Percentiles rank a stretch among this genome's conserved stretches.
Conservation (phyloP, 2,888 invertebrate genomes). For the Masnerella sp. region DNA sequence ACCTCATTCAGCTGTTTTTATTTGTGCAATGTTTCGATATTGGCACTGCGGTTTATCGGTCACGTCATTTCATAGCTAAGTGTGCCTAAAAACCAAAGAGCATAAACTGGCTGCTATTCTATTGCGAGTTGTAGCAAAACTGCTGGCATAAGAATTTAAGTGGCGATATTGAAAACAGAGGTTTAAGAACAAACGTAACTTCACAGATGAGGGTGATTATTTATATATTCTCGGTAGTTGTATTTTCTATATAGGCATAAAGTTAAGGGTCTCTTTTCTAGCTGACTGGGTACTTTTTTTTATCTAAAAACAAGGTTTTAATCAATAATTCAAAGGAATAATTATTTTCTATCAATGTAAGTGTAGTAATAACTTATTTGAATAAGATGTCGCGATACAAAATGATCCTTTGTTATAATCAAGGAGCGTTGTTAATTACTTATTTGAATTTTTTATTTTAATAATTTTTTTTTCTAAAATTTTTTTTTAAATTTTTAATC, state of each 20-base stretch:
- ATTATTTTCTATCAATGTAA: too few species aligned
- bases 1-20: slow-evolving; percentile 51
- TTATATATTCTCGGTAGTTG: slow-evolving; percentile 27
- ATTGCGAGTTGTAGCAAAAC: slow-evolving; percentile 38
- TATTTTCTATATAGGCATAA: background rate
- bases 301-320: too few species aligned
- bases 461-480: too few species aligned
- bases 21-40: slow-evolving; percentile 57
- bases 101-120: slow-evolving; percentile 50
- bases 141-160: slow-evolving; percentile 55
- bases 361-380: too few species aligned
- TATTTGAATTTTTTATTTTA: too few species aligned
- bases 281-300: too few species aligned
- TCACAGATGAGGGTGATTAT: slow-evolving; percentile 15
- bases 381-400: too few species aligned
- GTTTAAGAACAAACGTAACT: slow-evolving; percentile 48
- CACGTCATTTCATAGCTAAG: slow-evolving; percentile 54
- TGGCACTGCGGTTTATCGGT: slow-evolving; percentile 56
- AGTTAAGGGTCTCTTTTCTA: too few species aligned
- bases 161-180: slow-evolving; percentile 54
- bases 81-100: slow-evolving; percentile 52
- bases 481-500: too few species aligned
- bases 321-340: too few species aligned
- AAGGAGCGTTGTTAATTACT: too few species aligned
- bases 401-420: too few species aligned